These are phyloP conservation scores for Chaetodon trifasciatus DNA, from an alignment of 2,797 vertebrate species.

Conservation along the genomic window DNA sequence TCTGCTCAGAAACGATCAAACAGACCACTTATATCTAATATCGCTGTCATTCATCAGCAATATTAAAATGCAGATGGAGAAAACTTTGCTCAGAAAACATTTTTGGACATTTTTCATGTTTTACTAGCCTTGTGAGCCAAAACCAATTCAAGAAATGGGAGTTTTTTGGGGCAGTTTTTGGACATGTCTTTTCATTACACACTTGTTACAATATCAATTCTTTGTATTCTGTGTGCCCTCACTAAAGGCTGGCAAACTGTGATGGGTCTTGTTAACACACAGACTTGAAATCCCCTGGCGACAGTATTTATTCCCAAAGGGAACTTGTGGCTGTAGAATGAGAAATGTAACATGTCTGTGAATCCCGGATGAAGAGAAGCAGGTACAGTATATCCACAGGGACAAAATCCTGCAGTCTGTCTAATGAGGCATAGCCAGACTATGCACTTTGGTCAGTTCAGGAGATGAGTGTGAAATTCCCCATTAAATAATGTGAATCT, in stretches of 20 bases:
- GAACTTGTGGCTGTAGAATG: constrained; percentile 36
- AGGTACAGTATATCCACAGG: constrained; percentile 59
- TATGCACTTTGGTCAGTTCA: constrained; percentile 74
- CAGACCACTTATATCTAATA: neutral
- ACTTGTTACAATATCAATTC: constrained; percentile 25
- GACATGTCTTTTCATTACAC: constrained; percentile 42
- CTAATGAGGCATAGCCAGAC: constrained; percentile 74
- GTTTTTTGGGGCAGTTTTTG: constrained; percentile 31
- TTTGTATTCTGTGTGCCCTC: constrained; percentile 19
- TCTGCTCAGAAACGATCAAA: constrained; percentile 15
- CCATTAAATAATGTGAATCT: constrained; percentile 73
- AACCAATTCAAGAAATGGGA: constrained; percentile 15
- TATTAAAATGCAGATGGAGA: constrained; percentile 1
- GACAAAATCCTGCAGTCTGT: constrained; percentile 62
- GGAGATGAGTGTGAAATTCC: constrained; percentile 70
- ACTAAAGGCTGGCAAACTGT: constrained; percentile 68
- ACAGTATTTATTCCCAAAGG: constrained; percentile 63
- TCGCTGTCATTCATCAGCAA: neutral
- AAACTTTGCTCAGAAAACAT: constrained; percentile 30
- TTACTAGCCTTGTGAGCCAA: constrained; percentile 8
- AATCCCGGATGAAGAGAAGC: constrained; percentile 50
- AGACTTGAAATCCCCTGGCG: constrained; percentile 56
- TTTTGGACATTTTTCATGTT: constrained; percentile 9
- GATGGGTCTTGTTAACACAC: constrained; percentile 64
- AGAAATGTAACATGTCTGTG: constrained; percentile 46